These are phyloP conservation scores for Dicentrarchus labrax DNA, from an alignment of 2,113 vertebrate species.

Conservation along the genomic window DNA sequence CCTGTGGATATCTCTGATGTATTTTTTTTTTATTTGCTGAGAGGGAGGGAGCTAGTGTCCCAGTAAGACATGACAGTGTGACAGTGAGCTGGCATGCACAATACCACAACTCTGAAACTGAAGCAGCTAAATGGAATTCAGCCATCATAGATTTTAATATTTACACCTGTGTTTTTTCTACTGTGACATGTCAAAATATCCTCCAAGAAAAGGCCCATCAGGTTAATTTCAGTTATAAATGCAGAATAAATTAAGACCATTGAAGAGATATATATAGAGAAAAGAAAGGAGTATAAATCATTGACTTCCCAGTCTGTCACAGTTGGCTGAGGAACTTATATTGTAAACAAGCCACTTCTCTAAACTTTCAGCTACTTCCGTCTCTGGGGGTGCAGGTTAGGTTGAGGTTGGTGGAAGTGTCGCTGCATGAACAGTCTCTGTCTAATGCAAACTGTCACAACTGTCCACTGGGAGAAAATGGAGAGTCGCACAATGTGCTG, in stretches of 20 bases:
- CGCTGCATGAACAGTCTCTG: conserved; percentile 24
- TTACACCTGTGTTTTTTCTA: neutral
- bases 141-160: neutral
- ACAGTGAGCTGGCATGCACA: too few species aligned
- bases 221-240: neutral
- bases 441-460: conserved; percentile 58
- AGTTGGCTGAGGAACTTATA: conserved; percentile 9
- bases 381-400: conserved; percentile 23
- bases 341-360: conserved; percentile 31
- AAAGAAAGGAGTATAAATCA: conserved; percentile 4
- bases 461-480: conserved; percentile 30
- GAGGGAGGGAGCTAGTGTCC: too few species aligned
- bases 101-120: too few species aligned
- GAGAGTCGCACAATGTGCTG: conserved; percentile 28
- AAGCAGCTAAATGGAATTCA: too few species aligned
- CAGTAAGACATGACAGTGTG: too few species aligned
- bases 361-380: conserved; percentile 17
- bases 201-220: neutral
- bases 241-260: neutral
- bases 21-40: too few species aligned
- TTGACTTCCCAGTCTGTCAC: neutral
- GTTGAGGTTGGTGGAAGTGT: conserved; percentile 40
- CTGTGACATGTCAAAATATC: neutral
- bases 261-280: neutral
- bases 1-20: too few species aligned